Evolutionary conservation across 1,140 invertebrate genomes (phyloP).

Genomic region (Apis mellifera): Amel_HAv3.1 CM009940.2:7016501-7017000

Average conservation of each 20-base stretch:
- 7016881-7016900: slow-evolving; percentile 9
- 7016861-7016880: neutral
- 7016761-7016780: slow-evolving; percentile 32
- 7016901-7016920: neutral
- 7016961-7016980: neutral
- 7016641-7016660: neutral
- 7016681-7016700: slow-evolving; percentile 29
- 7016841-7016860: slow-evolving; percentile 21
- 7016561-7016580: neutral
- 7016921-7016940: no score
- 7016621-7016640: neutral
- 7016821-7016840: slow-evolving; percentile 36
- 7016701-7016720: slow-evolving; percentile 33
- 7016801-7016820: slow-evolving; percentile 3
- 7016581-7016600: neutral
- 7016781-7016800: slow-evolving; percentile 14
- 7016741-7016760: slow-evolving; percentile 49
- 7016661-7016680: slow-evolving; percentile 42
- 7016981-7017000: neutral
- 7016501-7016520: neutral
- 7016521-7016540: neutral
- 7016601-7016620: neutral
- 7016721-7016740: slow-evolving; percentile 26
- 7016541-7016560: neutral
- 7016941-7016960: neutral